These are phyloP conservation scores for Acrocera orbiculus DNA, from an alignment of 2,888 invertebrate species.

Conservation along the genomic window DNA sequence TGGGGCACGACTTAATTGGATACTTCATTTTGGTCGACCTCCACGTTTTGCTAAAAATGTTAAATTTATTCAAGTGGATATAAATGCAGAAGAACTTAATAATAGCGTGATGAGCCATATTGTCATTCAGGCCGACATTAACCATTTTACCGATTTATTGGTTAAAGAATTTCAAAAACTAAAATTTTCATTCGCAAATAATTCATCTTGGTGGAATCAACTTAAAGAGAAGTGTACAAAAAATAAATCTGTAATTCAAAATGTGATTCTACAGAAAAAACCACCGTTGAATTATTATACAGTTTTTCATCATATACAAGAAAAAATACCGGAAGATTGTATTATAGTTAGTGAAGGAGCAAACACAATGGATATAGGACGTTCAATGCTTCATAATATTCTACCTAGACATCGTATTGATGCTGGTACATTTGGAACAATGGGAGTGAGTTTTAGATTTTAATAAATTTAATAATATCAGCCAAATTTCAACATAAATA, in stretches of 20 bases:
- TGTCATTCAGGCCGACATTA: constrained; percentile 71
- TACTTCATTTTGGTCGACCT: constrained; percentile 84
- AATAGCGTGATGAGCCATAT: constrained; percentile 69
- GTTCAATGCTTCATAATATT: constrained; percentile 70
- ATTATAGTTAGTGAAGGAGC: constrained; percentile 94
- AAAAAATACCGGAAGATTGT: constrained; percentile 58
- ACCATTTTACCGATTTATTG: constrained; percentile 50
- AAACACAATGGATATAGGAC: constrained; percentile 97
- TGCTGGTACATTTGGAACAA: constrained; percentile 93
- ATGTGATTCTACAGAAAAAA: constrained; percentile 48
- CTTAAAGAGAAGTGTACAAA: constrained; percentile 51
- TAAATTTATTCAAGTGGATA: constrained; percentile 81
- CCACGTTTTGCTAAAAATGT: constrained; percentile 70
- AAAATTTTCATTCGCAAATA: constrained; percentile 38
- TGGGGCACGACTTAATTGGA: constrained; percentile 94
- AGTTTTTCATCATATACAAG: constrained; percentile 69
- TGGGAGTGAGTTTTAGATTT: constrained; percentile 62
- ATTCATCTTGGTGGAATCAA: constrained; percentile 59
- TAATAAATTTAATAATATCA: too few relatives aligned
- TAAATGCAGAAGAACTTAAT: constrained; percentile 78
- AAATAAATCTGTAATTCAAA: constrained; percentile 50
- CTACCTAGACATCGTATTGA: constrained; percentile 77
- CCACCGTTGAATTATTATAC: constrained; percentile 87
- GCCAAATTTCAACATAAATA: too few relatives aligned
- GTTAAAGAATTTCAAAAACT: constrained; percentile 37